Evolutionary conservation across 2,113 vertebrate species (phyloP), one percentile per base, ranked within the genome.

Genomic region (Larimichthys crocea): DNA sequence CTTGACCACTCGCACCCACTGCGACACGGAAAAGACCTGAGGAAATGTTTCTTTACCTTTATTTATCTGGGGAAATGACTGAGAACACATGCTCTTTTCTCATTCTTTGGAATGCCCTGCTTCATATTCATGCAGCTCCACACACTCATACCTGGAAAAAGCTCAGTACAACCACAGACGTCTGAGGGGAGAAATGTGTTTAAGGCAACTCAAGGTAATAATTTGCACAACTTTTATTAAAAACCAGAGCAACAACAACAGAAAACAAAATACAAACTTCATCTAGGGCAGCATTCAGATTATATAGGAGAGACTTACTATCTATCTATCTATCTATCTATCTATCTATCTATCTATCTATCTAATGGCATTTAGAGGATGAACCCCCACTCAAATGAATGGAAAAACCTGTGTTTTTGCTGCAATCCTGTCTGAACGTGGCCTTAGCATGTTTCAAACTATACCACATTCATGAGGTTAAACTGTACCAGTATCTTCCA

Each of bases 41-140:
- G 79, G 68, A 85, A 80, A 52, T 14, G 20, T 74, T 75, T 75
- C 53, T 84, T 50, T 76, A 72, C 22, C 31, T 73, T 48, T 79
- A 55, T 85, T 84, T 76, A 79, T 71, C 9, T 20, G 44, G 31
- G 64, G 67, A 83, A 52, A 67, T 2, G 4, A 35, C 61, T 29
- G 67, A 74, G 12, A 84, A 61, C 62, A 66, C 52, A 59, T 17
- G 24, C 16, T 31, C 20, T 24, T 57, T 50, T 46, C 68, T 71
- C 52, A 40, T 40, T 40, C 35, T 40, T 40, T 40, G 26, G 17
- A 0, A 57, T 11, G 8, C 19, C 22, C 53, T 66, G 48, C 44
- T 78, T 84, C 55, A 71, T 59, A 61, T 71, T 84, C 57, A 75
- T 57, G 64, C 64, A 29, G 35, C 64, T 60, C 61, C 42, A 63